phyloP scores from a whole-genome alignment of 2,888 invertebrate genomes.

The Hanleya hanleyi region DNA sequence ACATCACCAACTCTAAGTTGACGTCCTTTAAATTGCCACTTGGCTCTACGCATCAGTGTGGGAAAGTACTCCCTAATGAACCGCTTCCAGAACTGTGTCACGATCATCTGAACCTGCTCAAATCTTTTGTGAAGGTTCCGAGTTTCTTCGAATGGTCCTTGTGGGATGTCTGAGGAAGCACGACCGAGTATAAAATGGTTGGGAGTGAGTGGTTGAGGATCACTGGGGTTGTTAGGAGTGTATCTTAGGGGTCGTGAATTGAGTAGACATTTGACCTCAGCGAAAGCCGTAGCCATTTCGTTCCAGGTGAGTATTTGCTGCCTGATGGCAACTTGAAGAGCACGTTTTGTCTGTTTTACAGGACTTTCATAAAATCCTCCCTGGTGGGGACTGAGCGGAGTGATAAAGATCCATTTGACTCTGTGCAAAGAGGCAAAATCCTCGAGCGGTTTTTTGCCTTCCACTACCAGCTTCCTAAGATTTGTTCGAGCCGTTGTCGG shows the following conservation, averaged over 20 bases:
- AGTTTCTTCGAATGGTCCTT: conserved; percentile 10
- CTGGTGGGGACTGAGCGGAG: too few relatives aligned
- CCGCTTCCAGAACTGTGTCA: neutral
- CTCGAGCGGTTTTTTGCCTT: too few relatives aligned
- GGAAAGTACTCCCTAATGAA: conserved; percentile 19
- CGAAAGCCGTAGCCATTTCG: conserved; percentile 19
- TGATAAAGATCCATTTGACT: too few relatives aligned
- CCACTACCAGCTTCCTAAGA: neutral
- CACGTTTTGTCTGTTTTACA: conserved; percentile 16
- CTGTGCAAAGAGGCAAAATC: too few relatives aligned
- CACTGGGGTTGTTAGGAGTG: conserved; percentile 14
- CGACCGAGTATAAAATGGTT: conserved; percentile 24
- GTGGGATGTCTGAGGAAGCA: conserved; percentile 4
- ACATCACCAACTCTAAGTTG: conserved; percentile 16
- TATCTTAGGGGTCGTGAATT: conserved; percentile 20
- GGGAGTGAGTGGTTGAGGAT: conserved; percentile 16
- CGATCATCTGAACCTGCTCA: too few relatives aligned
- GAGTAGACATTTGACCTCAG: conserved; percentile 5
- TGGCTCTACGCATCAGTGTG: too few relatives aligned
- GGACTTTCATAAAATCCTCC: conserved; percentile 24
- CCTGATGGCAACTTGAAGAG: conserved; percentile 5
- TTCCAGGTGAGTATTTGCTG: conserved; percentile 15
- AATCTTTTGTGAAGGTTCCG: too few relatives aligned
- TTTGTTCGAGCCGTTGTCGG: too few relatives aligned
- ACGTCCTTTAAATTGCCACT: too few relatives aligned